Base-by-base conservation (phyloP, 2,113 vertebrate species). In the Thalassoma bifasciatum region DNA sequence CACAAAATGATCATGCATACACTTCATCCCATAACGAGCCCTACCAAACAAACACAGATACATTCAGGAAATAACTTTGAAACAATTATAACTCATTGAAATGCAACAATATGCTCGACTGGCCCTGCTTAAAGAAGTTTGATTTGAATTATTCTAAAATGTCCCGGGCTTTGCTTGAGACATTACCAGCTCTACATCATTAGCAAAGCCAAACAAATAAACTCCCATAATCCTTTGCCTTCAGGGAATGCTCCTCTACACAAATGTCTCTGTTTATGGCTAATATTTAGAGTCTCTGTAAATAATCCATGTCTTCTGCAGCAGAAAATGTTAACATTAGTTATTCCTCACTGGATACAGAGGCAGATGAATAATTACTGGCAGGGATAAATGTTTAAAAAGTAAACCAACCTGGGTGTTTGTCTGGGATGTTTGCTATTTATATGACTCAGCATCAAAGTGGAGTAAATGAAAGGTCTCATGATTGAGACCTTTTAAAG, bases 121-220 rank as follows among this genome's bases (percentile, higher is more conserved):
- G 68, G 58, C 30, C 9, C 30, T 42, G 37, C 23, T 78, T 90
- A 51, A 72, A 58, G 36, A 42, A 36, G 46, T 22, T 60, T 62
- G 53, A 83, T 79, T 77, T 82, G 68, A 79, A 69, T 86, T 66
- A 83, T 75, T 77, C 47, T 60, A 3, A 66, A 58, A 85, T 60
- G 60, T 86, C 24, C 52, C 1, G 1, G 17, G 62, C 69, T 53
- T 63, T 75, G 60, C 73, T 68, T 49, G 53, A 56, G 57, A 79
- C 67, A 49, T 74, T 57, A 46, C 42, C 44, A 56, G 64, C 81
- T 79, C 81, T 66, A 80, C 40, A 83, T 86, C 86, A 81, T 89
- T 82, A 86, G 79, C 57, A 51, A 75, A 80, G 68, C 52, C 68
- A 86, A 87, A 84, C 79, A 85, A 81, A 88, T 74, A 61, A 79